Conservation (phyloP, 2,113 vertebrate genomes). For the Eira barbara region DNA sequence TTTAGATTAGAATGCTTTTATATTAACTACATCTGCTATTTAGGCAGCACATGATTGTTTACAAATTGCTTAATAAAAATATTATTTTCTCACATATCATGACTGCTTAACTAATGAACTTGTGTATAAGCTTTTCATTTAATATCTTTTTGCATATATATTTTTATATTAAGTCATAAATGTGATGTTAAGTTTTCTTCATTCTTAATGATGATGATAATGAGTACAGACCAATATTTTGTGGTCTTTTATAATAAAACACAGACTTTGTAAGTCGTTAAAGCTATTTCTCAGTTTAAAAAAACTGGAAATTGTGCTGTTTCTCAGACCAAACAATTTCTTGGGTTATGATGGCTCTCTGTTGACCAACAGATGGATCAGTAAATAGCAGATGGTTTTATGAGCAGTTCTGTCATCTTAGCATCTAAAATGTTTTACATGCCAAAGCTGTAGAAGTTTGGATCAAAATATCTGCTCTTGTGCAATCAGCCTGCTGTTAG, state of each 20-base stretch:
- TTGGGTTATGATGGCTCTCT: neutral
- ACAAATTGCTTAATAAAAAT: neutral
- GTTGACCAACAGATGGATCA: conserved; percentile 68
- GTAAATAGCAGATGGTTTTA: conserved; percentile 60
- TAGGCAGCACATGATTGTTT: neutral
- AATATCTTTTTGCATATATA: neutral
- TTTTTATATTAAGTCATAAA: neutral
- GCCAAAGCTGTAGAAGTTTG: conserved; percentile 25
- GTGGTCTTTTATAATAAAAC: neutral
- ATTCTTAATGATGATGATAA: neutral
- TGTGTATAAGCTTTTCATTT: neutral
- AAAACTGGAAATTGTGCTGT: neutral
- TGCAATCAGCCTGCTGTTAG: conserved; percentile 4
- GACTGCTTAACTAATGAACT: neutral
- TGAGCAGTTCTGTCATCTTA: conserved; percentile 52
- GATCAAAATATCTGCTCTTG: neutral
- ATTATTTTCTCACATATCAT: neutral
- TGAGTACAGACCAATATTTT: neutral
- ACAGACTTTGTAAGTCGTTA: neutral
- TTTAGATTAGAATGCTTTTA: neutral
- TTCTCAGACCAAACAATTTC: neutral
- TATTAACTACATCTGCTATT: neutral
- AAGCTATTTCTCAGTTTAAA: neutral
- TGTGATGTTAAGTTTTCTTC: neutral
- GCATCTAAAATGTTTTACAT: conserved; percentile 19